These are phyloP conservation scores for Aleiodes testaceus DNA, from an alignment of 2,888 invertebrate genomes.

Conservation along the genomic window DNA sequence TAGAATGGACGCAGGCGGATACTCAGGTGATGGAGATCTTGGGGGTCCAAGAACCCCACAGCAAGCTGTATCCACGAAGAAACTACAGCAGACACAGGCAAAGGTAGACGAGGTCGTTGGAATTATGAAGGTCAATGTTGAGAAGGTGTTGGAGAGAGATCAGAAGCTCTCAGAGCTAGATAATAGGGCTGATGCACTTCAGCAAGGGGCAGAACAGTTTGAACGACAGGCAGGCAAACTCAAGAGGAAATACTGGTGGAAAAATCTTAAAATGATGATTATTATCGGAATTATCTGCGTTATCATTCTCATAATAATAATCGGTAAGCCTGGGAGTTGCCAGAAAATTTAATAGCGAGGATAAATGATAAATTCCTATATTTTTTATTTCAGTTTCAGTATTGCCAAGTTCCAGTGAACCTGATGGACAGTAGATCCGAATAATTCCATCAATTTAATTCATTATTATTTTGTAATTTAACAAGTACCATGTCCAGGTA, in stretches of 20 bases:
- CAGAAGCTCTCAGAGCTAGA: conserved; percentile 95
- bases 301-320: conserved; percentile 88
- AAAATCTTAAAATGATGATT: conserved; percentile 97
- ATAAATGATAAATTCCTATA: background rate
- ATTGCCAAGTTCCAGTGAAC: conserved; percentile 11
- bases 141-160: conserved; percentile 96
- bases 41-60: conserved; percentile 89
- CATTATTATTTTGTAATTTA: background rate
- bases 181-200: conserved; percentile 95
- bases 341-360: no score
- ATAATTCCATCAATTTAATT: background rate
- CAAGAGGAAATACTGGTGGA: conserved; percentile 98
- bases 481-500: no score
- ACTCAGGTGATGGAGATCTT: conserved; percentile 81
- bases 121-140: conserved; percentile 97
- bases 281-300: conserved; percentile 90
- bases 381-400: conserved; percentile 6
- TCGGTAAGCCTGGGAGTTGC: conserved; percentile 80
- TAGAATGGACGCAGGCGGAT: conserved; percentile 71
- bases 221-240: conserved; percentile 97
- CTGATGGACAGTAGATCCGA: background rate
- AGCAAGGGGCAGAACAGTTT: conserved; percentile 96
- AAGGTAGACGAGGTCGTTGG: conserved; percentile 92
- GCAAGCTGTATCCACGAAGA: conserved; percentile 85
- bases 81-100: conserved; percentile 88